These are phyloP conservation scores for Pavo muticus DNA, from an alignment of 2,113 vertebrate species.

Conservation along the genomic window DNA sequence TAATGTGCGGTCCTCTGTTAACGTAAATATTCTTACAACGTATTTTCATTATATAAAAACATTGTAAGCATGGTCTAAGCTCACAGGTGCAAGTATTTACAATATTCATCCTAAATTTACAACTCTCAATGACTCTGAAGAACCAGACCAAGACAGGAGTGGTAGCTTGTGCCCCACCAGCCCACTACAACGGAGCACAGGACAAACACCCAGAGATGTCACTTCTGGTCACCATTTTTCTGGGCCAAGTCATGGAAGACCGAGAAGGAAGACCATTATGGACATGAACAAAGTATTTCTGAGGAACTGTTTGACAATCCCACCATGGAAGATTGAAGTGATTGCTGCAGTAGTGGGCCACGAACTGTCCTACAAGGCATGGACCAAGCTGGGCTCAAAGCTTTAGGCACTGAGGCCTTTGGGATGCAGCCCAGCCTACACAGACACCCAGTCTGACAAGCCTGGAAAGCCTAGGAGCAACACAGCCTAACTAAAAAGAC, in stretches of 20 bases:
- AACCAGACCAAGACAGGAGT: neutral
- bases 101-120: neutral
- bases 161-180: neutral
- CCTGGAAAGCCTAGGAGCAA: neutral
- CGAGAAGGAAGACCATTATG: neutral
- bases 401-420: neutral
- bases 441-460: neutral
- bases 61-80: neutral
- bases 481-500: accelerated
- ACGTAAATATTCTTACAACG: neutral
- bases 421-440: accelerated
- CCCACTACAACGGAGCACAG: neutral
- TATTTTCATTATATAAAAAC: neutral
- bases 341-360: neutral
- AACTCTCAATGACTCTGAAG: neutral
- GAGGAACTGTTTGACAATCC: neutral
- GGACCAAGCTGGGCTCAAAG: neutral
- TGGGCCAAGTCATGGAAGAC: neutral
- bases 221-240: neutral
- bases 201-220: neutral
- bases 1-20: neutral
- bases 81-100: neutral
- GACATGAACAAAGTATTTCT: neutral
- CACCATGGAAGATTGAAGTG: neutral
- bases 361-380: neutral